Conservation (phyloP, 1,140 invertebrate genomes). For the Vanessa atalanta region DNA sequence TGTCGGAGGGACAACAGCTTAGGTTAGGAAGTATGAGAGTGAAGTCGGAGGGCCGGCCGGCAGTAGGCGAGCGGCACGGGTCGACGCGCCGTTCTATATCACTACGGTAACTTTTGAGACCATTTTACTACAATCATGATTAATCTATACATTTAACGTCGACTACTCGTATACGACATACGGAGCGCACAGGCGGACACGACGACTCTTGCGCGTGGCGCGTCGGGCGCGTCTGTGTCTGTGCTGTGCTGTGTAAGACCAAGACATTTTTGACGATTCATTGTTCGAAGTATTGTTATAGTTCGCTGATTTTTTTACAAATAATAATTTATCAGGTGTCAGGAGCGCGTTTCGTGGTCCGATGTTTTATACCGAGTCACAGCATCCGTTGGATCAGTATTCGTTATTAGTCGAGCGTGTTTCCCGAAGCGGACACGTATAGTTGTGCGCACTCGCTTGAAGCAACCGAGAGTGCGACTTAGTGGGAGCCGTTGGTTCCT, state of each 20-base stretch:
- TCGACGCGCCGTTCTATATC: constrained; percentile 7
- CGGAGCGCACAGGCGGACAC: constrained; percentile 13
- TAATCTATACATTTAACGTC: constrained; percentile 15
- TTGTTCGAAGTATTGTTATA: constrained; percentile 24
- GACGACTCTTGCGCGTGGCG: too few species aligned
- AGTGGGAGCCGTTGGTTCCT: constrained; percentile 10
- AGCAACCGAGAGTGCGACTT: constrained; percentile 1
- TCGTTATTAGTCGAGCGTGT: not conserved
- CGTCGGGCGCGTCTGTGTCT: constrained; percentile 49
- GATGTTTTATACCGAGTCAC: not conserved
- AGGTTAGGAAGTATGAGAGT: constrained; percentile 19
- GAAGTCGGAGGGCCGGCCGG: not conserved
- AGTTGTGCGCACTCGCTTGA: not conserved
- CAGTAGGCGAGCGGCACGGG: constrained; percentile 19
- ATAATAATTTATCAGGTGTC: not conserved
- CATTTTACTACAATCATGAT: constrained; percentile 11
- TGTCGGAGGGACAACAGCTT: constrained; percentile 40
- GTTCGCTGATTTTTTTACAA: constrained; percentile 5
- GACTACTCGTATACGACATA: not conserved
- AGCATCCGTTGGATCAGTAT: not conserved
- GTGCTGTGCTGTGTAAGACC: constrained; percentile 70
- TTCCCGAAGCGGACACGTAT: not conserved
- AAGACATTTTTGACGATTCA: constrained; percentile 55
- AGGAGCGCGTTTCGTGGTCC: not conserved
- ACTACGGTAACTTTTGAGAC: constrained; percentile 11